Evolutionary conservation across 1,140 invertebrate genomes (phyloP), one percentile per base, ranked within the genome.

Genomic region (Pygmarrhopalites habei): DNA sequence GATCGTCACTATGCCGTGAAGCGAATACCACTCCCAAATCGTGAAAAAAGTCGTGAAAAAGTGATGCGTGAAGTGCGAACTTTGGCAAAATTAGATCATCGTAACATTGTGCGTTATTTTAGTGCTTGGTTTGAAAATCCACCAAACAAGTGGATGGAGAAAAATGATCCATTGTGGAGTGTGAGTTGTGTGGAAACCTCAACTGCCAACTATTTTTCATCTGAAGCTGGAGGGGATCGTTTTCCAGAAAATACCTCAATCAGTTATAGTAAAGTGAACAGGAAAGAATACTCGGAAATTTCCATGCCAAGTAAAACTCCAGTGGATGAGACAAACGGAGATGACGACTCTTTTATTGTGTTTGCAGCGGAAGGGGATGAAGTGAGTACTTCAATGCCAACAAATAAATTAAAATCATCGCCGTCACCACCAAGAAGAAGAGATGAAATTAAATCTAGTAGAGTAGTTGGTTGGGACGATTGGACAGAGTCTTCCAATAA

Each of bases 1-100:
- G 89, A 96, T 72, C 88, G 90, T 72, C 82, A 86, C 67, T 98
- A 98, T 79, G 95, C 95, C 23, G 85, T 99, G 0, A 98, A 99
- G 78, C 83, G 94, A 72, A 97, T 98, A 51, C 83, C 84, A 7
- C 32, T 64, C 60, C 67, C 74, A 75, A 77, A 47, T 73, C 87
- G 89, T 70, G 80, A 85, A 69, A 83, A 85, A 60, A 86, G 88
- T 5, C 81, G 88, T 66, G 87, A 94, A 46, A 83, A 87, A 35
- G 92, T 98, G 0, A 83, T 95, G 78, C 81, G 95, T 35, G 95
- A 98, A 79, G 95, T 97, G 0, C 87, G 88, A 72, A 92, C 93
- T 0, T 76, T 98, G 15, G 95, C 95, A 4, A 92, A 90, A 75
- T 78, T 98, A 51, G 94, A 98, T 65, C 95, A 98, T 79, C 83